Conservation (phyloP, 2,888 invertebrate genomes). For the Antheraea assamensis region DNA sequence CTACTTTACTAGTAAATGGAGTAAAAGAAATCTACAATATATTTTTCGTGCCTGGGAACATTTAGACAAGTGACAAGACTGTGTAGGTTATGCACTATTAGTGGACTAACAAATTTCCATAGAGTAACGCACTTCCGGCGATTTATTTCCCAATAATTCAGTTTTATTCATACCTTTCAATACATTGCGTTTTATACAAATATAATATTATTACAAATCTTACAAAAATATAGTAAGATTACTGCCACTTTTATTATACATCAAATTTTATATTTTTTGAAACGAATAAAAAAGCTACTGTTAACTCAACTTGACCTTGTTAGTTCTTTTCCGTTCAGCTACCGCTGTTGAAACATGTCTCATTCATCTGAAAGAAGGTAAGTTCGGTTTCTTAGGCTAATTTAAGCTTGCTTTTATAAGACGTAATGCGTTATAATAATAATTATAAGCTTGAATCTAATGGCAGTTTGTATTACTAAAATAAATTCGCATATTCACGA, state of each 20-base stretch:
- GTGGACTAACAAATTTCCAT: conserved; percentile 8
- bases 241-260: conserved; percentile 27
- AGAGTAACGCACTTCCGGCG: conserved; percentile 64
- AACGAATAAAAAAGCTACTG: conserved; percentile 62
- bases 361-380: conserved; percentile 91
- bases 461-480: conserved; percentile 27
- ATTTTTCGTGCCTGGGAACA: not conserved
- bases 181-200: conserved; percentile 38
- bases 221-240: conserved; percentile 53
- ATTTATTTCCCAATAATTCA: conserved; percentile 61
- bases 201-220: conserved; percentile 46
- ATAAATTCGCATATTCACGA: conserved; percentile 41
- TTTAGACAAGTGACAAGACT: conserved; percentile 30
- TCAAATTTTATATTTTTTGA: conserved; percentile 32
- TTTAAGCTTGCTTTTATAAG: conserved; percentile 47
- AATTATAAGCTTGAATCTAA: conserved; percentile 26
- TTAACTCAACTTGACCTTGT: conserved; percentile 82
- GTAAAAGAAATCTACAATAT: not conserved
- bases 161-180: conserved; percentile 47
- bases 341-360: conserved; percentile 92
- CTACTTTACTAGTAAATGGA: too few relatives aligned
- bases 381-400: conserved; percentile 73
- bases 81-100: conserved; percentile 17
- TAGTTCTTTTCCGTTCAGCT: conserved; percentile 88
- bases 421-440: conserved; percentile 34